Conservation (phyloP, 2,113 vertebrate genomes). For the Tor tambroides region DNA sequence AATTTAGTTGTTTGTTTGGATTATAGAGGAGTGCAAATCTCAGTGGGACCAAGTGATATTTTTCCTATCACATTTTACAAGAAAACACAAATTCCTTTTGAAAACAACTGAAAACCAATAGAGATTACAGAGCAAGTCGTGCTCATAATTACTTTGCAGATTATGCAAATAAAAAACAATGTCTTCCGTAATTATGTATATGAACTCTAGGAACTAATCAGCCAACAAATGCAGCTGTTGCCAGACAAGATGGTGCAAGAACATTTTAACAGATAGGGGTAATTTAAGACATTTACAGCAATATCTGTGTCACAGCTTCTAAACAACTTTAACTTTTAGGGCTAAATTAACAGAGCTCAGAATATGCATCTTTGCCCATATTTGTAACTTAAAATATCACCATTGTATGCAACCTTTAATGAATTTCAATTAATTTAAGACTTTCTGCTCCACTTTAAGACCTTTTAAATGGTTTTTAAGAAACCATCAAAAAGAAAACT, state of each 20-base stretch:
- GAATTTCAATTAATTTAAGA: neutral
- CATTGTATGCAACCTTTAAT: neutral
- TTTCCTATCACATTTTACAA: constrained; percentile 70
- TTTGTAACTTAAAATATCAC: neutral
- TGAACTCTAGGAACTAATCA: constrained; percentile 61
- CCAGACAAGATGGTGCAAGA: constrained; percentile 34
- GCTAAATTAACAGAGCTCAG: neutral
- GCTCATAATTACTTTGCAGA: constrained; percentile 78
- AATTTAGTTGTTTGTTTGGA: constrained; percentile 77
- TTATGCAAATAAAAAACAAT: constrained; percentile 75
- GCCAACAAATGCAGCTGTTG: constrained; percentile 53
- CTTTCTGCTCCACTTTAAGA: neutral
- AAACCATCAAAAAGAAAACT: neutral
- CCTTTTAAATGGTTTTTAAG: neutral
- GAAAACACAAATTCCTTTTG: constrained; percentile 63
- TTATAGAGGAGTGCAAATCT: constrained; percentile 75
- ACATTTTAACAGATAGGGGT: constrained; percentile 18
- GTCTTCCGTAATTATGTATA: constrained; percentile 72
- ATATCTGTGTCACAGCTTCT: too few species aligned
- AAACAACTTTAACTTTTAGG: neutral
- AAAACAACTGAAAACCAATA: constrained; percentile 60
- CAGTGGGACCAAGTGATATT: constrained; percentile 73
- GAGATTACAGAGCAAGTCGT: constrained; percentile 76
- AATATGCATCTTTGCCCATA: neutral
- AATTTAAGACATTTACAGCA: constrained; percentile 4